These are phyloP conservation scores for Himalopsyche anomala DNA, from an alignment of 2,888 invertebrate species.

Conservation along the genomic window DNA sequence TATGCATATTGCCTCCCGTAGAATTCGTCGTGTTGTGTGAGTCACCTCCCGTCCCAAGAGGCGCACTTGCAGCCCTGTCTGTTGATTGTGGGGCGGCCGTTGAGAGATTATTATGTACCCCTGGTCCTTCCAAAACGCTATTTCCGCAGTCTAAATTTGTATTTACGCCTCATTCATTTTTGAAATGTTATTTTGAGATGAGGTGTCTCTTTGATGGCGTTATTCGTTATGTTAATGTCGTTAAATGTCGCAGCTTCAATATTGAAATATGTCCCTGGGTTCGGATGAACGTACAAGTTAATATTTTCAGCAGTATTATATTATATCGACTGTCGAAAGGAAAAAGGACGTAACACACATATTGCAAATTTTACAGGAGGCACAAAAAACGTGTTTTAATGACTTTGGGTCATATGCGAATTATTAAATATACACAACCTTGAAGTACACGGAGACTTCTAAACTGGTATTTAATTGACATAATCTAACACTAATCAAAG, in stretches of 20 bases:
- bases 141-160: conserved; percentile 61
- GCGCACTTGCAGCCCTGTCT: conserved; percentile 55
- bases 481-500: too few relatives aligned
- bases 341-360: too few relatives aligned
- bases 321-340: background rate
- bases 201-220: conserved; percentile 41
- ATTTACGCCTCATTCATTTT: conserved; percentile 60
- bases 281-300: background rate
- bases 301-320: background rate
- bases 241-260: background rate
- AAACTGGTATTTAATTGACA: too few relatives aligned
- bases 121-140: conserved; percentile 52
- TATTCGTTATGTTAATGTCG: conserved; percentile 13
- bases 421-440: too few relatives aligned
- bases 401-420: too few relatives aligned
- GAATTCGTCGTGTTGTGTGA: conserved; percentile 36
- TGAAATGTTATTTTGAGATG: conserved; percentile 52
- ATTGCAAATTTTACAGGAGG: too few relatives aligned
- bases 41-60: conserved; percentile 49
- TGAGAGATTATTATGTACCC: conserved; percentile 57
- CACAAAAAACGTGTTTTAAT: too few relatives aligned
- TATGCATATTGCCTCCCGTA: conserved; percentile 58
- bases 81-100: conserved; percentile 59
- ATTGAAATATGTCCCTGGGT: background rate
- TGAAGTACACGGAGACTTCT: too few relatives aligned